phyloP scores from a whole-genome alignment of 2,113 vertebrate species.

The Melanocharis versteri region DNA sequence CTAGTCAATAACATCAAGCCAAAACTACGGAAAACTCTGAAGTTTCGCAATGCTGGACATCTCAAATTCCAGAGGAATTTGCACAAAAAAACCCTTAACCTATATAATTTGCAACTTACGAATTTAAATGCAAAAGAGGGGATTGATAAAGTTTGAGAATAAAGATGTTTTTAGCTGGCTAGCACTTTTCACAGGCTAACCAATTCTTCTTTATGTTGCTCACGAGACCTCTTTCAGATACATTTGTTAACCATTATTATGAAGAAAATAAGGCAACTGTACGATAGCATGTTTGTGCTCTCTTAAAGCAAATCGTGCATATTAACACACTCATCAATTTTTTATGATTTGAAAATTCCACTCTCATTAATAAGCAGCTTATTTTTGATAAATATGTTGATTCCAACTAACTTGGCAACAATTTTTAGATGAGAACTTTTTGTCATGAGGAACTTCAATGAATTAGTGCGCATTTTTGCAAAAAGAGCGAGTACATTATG shows the following conservation, averaged over 20 bases:
- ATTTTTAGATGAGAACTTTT: slow-evolving; percentile 32
- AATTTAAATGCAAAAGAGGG: slow-evolving; percentile 34
- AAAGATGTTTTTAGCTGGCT: slow-evolving; percentile 57
- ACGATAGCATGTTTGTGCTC: background rate
- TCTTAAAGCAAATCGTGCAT: background rate
- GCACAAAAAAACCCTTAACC: background rate
- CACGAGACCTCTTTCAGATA: slow-evolving; percentile 52
- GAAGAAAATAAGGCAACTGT: background rate
- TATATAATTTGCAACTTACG: background rate
- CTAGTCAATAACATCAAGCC: background rate
- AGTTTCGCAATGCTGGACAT: slow-evolving; percentile 27
- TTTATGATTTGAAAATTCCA: slow-evolving; percentile 43
- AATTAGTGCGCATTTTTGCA: slow-evolving; percentile 30
- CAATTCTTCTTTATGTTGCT: slow-evolving; percentile 65
- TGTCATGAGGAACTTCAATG: slow-evolving; percentile 42
- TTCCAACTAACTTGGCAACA: slow-evolving; percentile 16
- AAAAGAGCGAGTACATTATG: background rate
- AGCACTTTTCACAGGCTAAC: slow-evolving; percentile 38
- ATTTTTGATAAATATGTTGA: slow-evolving; percentile 34
- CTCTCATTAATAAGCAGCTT: slow-evolving; percentile 38
- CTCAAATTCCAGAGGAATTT: slow-evolving; percentile 27
- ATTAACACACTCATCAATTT: slow-evolving; percentile 5
- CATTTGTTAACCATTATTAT: slow-evolving; percentile 58
- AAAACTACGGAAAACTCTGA: background rate
- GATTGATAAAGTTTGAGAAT: slow-evolving; percentile 48